phyloP scores from a whole-genome alignment of 1,140 invertebrate species.

The Solenopsis fugax region DNA sequence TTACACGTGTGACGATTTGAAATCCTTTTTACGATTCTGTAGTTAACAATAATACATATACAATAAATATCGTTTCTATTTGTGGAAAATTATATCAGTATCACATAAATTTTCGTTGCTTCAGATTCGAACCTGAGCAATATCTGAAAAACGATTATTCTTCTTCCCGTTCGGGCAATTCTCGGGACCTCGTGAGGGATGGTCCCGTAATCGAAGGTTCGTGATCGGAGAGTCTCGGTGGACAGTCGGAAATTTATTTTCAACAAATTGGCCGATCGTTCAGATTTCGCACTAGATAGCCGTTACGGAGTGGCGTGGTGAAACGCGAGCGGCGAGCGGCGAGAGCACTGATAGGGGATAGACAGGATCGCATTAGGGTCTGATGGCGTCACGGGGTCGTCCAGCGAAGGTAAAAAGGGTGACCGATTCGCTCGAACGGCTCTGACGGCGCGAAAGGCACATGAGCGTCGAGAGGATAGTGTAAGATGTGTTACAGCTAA shows the following conservation, averaged over 20 bases:
- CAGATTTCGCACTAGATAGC: constrained; percentile 65
- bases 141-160: constrained; percentile 24
- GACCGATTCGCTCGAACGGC: constrained; percentile 17
- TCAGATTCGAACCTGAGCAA: constrained; percentile 19
- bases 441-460: not conserved
- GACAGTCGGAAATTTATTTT: constrained; percentile 63
- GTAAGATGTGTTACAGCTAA: constrained; percentile 12
- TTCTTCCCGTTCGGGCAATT: constrained; percentile 16
- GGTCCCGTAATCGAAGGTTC: constrained; percentile 44
- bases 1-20: not conserved
- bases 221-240: constrained; percentile 55
- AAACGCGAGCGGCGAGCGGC: constrained; percentile 2
- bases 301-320: constrained; percentile 34
- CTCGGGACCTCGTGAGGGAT: constrained; percentile 13
- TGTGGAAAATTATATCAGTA: not conserved
- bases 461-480: not conserved
- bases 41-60: not conserved
- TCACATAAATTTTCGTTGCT: constrained; percentile 21
- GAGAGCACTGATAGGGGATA: constrained; percentile 57
- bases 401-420: constrained; percentile 49
- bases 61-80: not conserved
- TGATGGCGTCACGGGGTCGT: constrained; percentile 25
- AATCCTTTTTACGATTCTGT: not conserved
- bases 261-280: constrained; percentile 62
- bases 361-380: constrained; percentile 65